Conservation (phyloP, 2,113 vertebrate genomes). For the Paratilapia polleni region DNA sequence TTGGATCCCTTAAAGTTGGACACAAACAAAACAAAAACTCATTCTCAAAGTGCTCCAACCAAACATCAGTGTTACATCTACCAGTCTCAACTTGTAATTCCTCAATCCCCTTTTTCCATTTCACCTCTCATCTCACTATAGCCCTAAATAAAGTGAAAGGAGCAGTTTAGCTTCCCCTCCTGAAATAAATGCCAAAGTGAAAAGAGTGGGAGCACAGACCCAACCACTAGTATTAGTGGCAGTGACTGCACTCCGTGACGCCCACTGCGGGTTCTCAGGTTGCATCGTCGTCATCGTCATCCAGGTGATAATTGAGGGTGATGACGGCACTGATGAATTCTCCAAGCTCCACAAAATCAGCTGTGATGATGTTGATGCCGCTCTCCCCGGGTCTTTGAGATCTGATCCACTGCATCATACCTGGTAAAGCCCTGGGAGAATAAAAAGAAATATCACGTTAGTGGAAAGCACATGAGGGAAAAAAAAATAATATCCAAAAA, state of each 20-base stretch:
- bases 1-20: conserved; percentile 49
- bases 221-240: conserved; percentile 12
- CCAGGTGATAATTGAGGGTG: conserved; percentile 94
- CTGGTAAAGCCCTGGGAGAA: conserved; percentile 88
- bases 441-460: not conserved
- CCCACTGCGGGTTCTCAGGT: conserved; percentile 83
- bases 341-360: conserved; percentile 98
- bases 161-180: conserved; percentile 68
- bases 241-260: conserved; percentile 64
- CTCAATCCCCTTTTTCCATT: conserved; percentile 16
- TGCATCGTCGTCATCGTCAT: conserved; percentile 89
- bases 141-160: conserved; percentile 83
- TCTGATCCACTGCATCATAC: conserved; percentile 98
- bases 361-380: conserved; percentile 96
- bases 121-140: conserved; percentile 66
- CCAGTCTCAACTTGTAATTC: conserved; percentile 11
- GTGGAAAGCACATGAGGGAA: not conserved
- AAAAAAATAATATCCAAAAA: not conserved
- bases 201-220: conserved; percentile 75
- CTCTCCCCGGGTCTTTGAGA: conserved; percentile 94
- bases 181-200: conserved; percentile 77
- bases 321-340: conserved; percentile 98
- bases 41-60: conserved; percentile 31
- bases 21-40: conserved; percentile 54
- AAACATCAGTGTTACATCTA: conserved; percentile 23